Evolutionary conservation across 2,888 invertebrate species (phyloP).

Genomic region (Hemaris fuciformis): DNA sequence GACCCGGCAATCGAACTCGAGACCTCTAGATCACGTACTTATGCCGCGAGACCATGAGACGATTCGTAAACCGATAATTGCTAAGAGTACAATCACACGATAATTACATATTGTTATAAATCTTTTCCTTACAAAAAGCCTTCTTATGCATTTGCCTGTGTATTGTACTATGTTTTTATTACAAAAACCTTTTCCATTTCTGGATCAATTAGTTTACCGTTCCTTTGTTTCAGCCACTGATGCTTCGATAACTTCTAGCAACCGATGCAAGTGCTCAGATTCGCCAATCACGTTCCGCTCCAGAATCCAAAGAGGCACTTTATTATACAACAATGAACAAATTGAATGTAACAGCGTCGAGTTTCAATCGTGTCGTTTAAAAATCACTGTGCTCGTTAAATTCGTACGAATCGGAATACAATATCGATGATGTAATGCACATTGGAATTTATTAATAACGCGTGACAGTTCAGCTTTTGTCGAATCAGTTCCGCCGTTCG

Average conservation of each 20-base stretch:
- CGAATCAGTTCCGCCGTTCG: background rate
- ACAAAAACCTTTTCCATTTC: too few species aligned
- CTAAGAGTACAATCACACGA: too few species aligned
- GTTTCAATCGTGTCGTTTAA: background rate
- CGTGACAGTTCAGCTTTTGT: slow-evolving; percentile 10
- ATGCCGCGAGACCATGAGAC: too few species aligned
- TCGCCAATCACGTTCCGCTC: background rate
- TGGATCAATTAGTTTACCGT: too few species aligned
- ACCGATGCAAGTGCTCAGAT: background rate
- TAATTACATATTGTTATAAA: too few species aligned
- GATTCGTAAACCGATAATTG: too few species aligned
- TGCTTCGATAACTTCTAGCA: background rate
- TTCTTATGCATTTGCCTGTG: too few species aligned
- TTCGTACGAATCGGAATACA: background rate
- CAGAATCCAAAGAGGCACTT: background rate
- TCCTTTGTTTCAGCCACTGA: too few species aligned
- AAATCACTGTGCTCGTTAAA: slow-evolving; percentile 6
- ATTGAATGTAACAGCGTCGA: background rate
- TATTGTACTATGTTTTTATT: too few species aligned
- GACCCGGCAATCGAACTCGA: too few species aligned
- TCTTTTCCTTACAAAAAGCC: too few species aligned
- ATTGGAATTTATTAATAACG: slow-evolving; percentile 14
- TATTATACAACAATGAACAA: background rate
- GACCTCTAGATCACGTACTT: too few species aligned
- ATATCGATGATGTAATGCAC: background rate